Evolutionary conservation across 2,888 invertebrate genomes (phyloP), one percentile per base, ranked within the genome.

Genomic region (Tiliacea citrago): DNA sequence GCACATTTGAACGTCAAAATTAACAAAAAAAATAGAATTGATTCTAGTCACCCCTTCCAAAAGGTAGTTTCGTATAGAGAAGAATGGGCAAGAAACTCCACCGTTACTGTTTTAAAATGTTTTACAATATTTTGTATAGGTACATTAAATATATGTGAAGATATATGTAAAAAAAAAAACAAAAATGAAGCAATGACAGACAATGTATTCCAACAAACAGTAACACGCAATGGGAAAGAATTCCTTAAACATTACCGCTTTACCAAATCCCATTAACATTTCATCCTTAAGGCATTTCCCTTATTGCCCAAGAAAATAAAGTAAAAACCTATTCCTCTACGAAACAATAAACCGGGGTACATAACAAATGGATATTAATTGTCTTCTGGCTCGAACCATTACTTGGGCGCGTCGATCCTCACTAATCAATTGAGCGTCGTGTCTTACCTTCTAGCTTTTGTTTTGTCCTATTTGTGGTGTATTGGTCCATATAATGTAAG

Each of bases 311-410:
- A 71, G 49, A 73, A 77, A 72, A 82, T 67, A 72, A 75, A 51
- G 47, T 51, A 58, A 69, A 68, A 63, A 55, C 35, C 39, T 69
- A 62, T 69, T 71, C 53, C 21, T 47, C 24, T 13, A 24, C 29
- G 51, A 77, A 42, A 62, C 78, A 86, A 86, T 86, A 80, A 83
- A 72, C 24, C n/a, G 63, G 70, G 57, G 24, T 57, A 73, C 61
- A 57, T 39, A 75, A 82, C 86, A 85, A 86, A 86, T 80, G 63
- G 87, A 81, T 85, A 86, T 88, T 86, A 83, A 86, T 86, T 81
- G 85, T 80, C 61, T 66, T 71, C 71, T 39, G 49, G 66, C 67
- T 47, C 63, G 16, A 39, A 65, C 86, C 77, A 83, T 81, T 87
- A 87, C 79, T 58, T 53, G 18, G 66, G 42, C 65, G 61, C 68